These are phyloP conservation scores for Drosophila tripunctata DNA, from an alignment of 2,888 invertebrate species.

Conservation along the genomic window DNA sequence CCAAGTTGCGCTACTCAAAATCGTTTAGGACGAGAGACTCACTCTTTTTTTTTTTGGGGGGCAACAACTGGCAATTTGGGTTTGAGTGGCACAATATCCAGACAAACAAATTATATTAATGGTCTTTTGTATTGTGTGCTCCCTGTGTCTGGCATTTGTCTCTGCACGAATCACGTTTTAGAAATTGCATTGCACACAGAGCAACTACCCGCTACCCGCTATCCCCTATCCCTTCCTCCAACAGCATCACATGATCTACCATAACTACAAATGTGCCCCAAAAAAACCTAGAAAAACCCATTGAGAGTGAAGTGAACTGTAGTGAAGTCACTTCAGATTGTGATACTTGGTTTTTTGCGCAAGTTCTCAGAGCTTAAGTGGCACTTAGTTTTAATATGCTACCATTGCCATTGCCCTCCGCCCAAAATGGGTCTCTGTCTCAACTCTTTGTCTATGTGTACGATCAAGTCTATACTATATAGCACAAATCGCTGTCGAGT, in stretches of 20 bases:
- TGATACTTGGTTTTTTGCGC: slow-evolving; percentile 60
- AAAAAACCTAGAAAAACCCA: not conserved
- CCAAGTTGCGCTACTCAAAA: slow-evolving; percentile 53
- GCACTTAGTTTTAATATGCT: slow-evolving; percentile 77
- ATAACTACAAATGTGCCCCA: slow-evolving; percentile 61
- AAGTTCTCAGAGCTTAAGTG: slow-evolving; percentile 70
- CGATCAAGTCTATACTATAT: not conserved
- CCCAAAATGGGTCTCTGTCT: slow-evolving; percentile 64
- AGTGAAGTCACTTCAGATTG: slow-evolving; percentile 46
- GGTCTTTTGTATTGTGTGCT: slow-evolving; percentile 65
- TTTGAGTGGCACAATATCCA: slow-evolving; percentile 69
- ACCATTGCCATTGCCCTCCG: slow-evolving; percentile 68
- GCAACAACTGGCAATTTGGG: slow-evolving; percentile 40
- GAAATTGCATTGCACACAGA: slow-evolving; percentile 76
- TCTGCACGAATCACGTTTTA: slow-evolving; percentile 80
- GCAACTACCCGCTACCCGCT: slow-evolving; percentile 5
- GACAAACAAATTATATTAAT: slow-evolving; percentile 80
- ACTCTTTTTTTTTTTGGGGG: slow-evolving; percentile 14
- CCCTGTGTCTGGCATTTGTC: slow-evolving; percentile 64
- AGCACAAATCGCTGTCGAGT: slow-evolving; percentile 68
- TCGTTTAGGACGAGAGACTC: slow-evolving; percentile 40
- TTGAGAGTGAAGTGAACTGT: slow-evolving; percentile 21
- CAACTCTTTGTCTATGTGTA: slow-evolving; percentile 4
- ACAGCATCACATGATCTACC: slow-evolving; percentile 49
- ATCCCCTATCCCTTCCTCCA: not conserved